Conservation (phyloP, 2,113 vertebrate species). For the Psophia crepitans region DNA sequence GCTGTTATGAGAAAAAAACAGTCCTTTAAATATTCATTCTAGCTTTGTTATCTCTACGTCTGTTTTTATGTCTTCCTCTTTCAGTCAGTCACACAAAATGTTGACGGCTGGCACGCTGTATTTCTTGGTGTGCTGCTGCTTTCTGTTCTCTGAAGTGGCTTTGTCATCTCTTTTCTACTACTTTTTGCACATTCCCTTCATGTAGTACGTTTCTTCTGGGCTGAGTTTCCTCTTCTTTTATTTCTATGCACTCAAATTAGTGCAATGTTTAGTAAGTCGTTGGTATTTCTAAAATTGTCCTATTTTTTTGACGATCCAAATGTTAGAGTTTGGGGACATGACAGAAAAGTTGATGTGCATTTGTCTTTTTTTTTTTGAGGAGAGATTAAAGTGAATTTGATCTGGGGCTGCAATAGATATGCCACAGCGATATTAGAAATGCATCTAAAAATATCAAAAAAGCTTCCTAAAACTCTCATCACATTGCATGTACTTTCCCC, state of each 20-base stretch:
- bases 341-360: not conserved
- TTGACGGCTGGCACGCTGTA: not conserved
- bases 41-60: not conserved
- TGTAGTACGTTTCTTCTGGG: not conserved
- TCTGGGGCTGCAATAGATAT: not conserved
- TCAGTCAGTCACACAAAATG: not conserved
- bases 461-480: constrained; percentile 18
- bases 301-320: not conserved
- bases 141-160: not conserved
- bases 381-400: constrained; percentile 5
- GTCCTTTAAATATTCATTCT: constrained; percentile 24
- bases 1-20: not conserved
- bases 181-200: not conserved
- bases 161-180: not conserved
- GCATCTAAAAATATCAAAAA: constrained; percentile 35
- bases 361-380: not conserved
- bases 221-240: not conserved
- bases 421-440: not conserved
- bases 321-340: not conserved
- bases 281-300: not conserved
- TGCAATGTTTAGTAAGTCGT: not conserved
- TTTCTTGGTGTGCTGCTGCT: not conserved
- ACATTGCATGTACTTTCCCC: not conserved
- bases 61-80: not conserved
- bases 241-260: not conserved